Conservation (phyloP, 2,797 vertebrate species). For the Sebastes oblongus region DNA sequence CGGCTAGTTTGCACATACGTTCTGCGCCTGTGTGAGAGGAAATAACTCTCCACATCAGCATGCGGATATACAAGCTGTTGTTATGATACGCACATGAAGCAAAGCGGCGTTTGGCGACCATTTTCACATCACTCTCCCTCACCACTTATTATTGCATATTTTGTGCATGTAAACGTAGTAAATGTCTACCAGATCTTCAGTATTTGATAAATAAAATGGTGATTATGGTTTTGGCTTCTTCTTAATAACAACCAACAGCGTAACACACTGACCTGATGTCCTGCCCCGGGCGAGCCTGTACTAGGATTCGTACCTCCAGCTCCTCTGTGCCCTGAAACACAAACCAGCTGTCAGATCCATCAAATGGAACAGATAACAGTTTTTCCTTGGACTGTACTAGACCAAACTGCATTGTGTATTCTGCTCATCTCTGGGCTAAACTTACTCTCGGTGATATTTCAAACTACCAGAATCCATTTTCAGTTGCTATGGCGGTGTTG, state of each 20-base stretch:
- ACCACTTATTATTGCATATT: too few relatives aligned
- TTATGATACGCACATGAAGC: too few relatives aligned
- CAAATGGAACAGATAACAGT: neutral
- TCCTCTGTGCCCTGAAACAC: conserved; percentile 94
- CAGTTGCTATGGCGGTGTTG: neutral
- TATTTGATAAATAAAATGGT: neutral
- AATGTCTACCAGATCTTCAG: neutral
- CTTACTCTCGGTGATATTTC: neutral
- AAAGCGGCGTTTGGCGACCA: too few relatives aligned
- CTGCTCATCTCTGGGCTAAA: conserved; percentile 6
- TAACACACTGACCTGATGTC: conserved; percentile 90
- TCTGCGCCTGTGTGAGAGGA: too few relatives aligned
- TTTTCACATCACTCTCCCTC: too few relatives aligned
- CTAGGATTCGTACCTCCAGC: conserved; percentile 96
- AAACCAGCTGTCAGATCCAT: conserved; percentile 28
- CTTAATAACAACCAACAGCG: neutral
- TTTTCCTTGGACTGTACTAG: neutral
- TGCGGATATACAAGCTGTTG: too few relatives aligned
- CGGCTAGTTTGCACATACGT: too few relatives aligned
- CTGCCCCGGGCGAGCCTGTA: conserved; percentile 96
- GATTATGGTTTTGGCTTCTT: neutral
- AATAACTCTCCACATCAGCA: too few relatives aligned
- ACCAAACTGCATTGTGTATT: neutral
- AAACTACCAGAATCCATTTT: neutral
- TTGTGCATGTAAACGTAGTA: fast-evolving